These are phyloP conservation scores for Pelagia noctiluca DNA, from an alignment of 30 jellyfish, hydroid and myxozoan species.

Conservation along the genomic window DNA sequence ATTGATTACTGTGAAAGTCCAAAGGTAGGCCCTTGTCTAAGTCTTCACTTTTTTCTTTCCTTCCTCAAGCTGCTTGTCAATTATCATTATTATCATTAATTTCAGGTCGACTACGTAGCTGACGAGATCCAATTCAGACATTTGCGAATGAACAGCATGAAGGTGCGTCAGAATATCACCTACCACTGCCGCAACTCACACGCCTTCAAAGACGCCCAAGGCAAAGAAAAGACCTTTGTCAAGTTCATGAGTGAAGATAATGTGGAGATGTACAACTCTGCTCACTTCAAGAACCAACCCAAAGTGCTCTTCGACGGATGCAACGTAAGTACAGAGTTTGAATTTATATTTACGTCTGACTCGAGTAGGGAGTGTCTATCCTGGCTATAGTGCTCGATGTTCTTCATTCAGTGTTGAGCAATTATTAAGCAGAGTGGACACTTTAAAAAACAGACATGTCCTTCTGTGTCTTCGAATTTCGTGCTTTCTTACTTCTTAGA, in stretches of 20 bases:
- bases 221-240: constrained; percentile 63
- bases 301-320: constrained; percentile 80
- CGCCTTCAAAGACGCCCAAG: constrained; percentile 57
- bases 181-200: constrained; percentile 88
- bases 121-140: constrained; percentile 71
- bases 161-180: constrained; percentile 83
- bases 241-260: constrained; percentile 74
- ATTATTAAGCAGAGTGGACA: too few relatives aligned
- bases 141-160: constrained; percentile 77
- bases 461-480: too few relatives aligned
- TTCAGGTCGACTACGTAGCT: constrained; percentile 72
- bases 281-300: constrained; percentile 71
- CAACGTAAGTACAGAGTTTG: constrained; percentile 48
- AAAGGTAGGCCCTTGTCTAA: too few relatives aligned
- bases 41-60: neutral
- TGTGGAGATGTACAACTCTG: constrained; percentile 72
- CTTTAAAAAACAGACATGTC: too few relatives aligned
- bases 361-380: too few relatives aligned
- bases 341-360: too few relatives aligned
- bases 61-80: neutral
- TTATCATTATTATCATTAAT: too few relatives aligned
- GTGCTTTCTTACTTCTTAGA: too few relatives aligned
- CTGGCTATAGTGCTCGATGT: too few relatives aligned
- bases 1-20: too few relatives aligned
- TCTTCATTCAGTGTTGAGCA: too few relatives aligned